A percentile compares a stretch with the other conserved stretches of the same genome.
Evolutionary conservation across 2,797 vertebrate species (phyloP).

Genomic region (Smutsia gigantea): DNA sequence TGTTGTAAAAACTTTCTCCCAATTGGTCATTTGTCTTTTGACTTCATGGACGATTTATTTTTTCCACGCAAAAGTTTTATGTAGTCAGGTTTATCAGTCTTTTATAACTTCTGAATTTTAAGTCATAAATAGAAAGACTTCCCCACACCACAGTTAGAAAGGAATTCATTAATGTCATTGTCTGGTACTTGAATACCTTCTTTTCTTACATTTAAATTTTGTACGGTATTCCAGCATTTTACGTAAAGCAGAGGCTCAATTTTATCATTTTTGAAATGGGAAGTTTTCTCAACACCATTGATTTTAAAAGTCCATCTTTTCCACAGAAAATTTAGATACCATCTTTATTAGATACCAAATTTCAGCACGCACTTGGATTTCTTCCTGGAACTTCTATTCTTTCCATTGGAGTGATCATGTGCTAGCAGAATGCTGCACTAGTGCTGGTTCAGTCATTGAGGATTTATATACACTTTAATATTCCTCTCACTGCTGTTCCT

Average conservation of each 20-base stretch:
- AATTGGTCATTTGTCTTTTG: not conserved
- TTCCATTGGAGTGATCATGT: not conserved
- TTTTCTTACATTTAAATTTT: conserved; percentile 32
- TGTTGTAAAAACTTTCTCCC: conserved; percentile 9
- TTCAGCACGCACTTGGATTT: not conserved
- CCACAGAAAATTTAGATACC: not conserved
- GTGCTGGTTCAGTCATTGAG: not conserved
- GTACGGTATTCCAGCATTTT: not conserved
- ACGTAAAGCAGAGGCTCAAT: not conserved
- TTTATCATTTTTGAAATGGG: conserved; percentile 53
- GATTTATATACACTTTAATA: not conserved
- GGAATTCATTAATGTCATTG: not conserved
- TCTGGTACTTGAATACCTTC: not conserved
- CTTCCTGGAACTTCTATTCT: not conserved
- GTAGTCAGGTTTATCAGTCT: conserved; percentile 1
- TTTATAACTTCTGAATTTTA: conserved; percentile 38
- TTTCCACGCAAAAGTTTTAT: not conserved
- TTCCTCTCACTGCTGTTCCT: not conserved
- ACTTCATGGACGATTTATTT: conserved; percentile 6
- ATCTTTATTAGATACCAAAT: conserved; percentile 61
- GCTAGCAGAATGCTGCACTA: not conserved
- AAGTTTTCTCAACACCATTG: conserved; percentile 35
- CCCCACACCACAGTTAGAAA: not conserved
- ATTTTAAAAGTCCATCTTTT: conserved; percentile 45
- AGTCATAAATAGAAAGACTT: conserved; percentile 5